A percentile compares a stretch with the other conserved stretches of the same genome.
These are phyloP conservation scores for Microcebus jonahi DNA, from an alignment of 2,113 vertebrate species.

Conservation along the genomic window DNA sequence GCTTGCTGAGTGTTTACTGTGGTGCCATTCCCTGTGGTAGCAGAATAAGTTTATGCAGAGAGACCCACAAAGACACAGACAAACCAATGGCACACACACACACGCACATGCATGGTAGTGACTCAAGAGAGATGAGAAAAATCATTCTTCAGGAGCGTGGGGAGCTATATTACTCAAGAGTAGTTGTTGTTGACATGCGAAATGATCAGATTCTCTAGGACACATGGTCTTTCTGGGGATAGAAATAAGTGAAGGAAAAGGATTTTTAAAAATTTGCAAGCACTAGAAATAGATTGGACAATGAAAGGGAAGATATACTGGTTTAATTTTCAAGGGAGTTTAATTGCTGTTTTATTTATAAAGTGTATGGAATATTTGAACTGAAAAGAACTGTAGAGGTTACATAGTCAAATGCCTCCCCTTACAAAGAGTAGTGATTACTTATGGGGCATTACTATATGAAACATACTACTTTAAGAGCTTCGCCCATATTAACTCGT, in stretches of 20 bases:
- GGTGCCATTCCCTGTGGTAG: neutral
- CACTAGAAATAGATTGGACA: neutral
- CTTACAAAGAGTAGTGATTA: neutral
- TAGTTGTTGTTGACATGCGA: neutral
- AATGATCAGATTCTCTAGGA: neutral
- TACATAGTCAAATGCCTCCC: neutral
- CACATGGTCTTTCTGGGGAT: neutral
- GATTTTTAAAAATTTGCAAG: neutral
- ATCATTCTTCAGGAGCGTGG: neutral
- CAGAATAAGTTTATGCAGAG: neutral
- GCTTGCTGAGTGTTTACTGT: neutral
- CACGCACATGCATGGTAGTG: accelerated
- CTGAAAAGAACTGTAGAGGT: neutral
- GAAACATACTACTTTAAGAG: neutral
- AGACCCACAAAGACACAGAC: neutral
- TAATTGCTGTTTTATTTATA: neutral
- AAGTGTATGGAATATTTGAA: neutral
- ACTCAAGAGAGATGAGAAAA: neutral
- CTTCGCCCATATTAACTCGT: neutral
- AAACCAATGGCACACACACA: too few species aligned
- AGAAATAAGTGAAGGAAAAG: neutral
- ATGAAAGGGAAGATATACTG: neutral
- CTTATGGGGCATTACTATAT: neutral
- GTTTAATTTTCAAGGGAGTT: conserved; percentile 20
- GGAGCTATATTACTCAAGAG: neutral